Evolutionary conservation across 2,797 vertebrate genomes (phyloP), one percentile per base, ranked within the genome.

Genomic region (Epinephelus malabaricus): DNA sequence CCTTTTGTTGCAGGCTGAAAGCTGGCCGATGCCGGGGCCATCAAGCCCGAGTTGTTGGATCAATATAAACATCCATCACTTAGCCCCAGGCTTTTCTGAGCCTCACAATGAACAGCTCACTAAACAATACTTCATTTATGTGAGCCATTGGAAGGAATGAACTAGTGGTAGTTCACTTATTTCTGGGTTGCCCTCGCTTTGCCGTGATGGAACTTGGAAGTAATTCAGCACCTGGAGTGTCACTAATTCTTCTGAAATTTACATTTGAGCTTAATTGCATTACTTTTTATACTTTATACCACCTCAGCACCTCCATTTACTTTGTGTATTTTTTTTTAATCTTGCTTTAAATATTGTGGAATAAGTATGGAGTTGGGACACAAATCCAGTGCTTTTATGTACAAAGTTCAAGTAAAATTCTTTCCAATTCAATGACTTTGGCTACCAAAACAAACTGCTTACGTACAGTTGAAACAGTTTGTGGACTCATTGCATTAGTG

Each of bases 1-100:
- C 69, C 94, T 88, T 96, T 96, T 96, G 94, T 96, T 93, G 75
- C 10, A 0, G 19, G 2, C 88, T 95, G 92, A 95, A 95, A 94
- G 93, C 93, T 83, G 87, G 88, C 87, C 81, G 83, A 92, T 92
- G 93, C 92, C 73, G 84, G 76, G 92, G 92, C 93, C 92, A 92
- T 94, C 93, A 63, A 93, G 92, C 90, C 92, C 86, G 47, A 90
- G 87, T 94, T 95, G 93, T 93, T 91, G 91, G 93, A 94, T 96
- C 95, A 96, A 94, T 96, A 95, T 92, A 94, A 93, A 94, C 91
- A 92, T 96, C 94, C 92, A 94, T 94, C 94, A 96, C 90, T 90
- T 90, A 85, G 89, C 86, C 89, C 65, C 1, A 64, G 88, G 80
- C 87, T 89, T 94, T 96, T 94, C 86, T 87, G 68, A 66, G 75